Conservation (phyloP, 2,888 invertebrate genomes). For the Patella ulyssiponensis region DNA sequence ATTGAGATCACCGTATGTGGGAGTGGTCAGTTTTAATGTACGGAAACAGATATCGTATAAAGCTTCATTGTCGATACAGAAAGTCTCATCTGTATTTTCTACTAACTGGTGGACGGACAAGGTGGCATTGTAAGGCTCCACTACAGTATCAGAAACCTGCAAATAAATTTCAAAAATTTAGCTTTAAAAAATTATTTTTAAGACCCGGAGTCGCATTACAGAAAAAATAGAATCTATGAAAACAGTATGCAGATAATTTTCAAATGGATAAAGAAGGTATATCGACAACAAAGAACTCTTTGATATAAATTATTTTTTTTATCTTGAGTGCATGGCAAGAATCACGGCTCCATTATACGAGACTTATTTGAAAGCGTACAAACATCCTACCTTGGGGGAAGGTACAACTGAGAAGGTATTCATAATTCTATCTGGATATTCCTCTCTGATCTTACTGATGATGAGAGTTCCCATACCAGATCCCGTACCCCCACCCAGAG, state of each 20-base stretch:
- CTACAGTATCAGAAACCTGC: neutral
- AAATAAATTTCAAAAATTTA: neutral
- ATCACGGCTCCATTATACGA: neutral
- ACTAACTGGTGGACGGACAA: neutral
- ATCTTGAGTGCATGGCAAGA: neutral
- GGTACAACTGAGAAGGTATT: neutral
- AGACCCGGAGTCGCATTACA: neutral
- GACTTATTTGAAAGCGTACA: no score
- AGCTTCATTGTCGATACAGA: conserved; percentile 10
- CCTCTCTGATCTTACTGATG: conserved; percentile 96
- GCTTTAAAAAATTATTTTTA: neutral
- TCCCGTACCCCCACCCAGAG: conserved; percentile 90
- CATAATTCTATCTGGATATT: conserved; percentile 98
- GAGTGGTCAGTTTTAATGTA: neutral
- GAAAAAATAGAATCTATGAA: no score
- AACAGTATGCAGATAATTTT: no score
- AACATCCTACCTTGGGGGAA: neutral
- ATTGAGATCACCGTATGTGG: conserved; percentile 4
- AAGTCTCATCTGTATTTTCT: conserved; percentile 8
- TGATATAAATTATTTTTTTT: no score
- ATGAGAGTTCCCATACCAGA: conserved; percentile 91
- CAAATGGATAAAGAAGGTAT: no score
- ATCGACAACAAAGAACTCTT: no score
- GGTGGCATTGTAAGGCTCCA: conserved; percentile 5
- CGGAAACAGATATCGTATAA: conserved; percentile 7